Evolutionary conservation across 2,113 vertebrate species (phyloP), one percentile per base, ranked within the genome.

Genomic region (Erythrolamprus reginae): DNA sequence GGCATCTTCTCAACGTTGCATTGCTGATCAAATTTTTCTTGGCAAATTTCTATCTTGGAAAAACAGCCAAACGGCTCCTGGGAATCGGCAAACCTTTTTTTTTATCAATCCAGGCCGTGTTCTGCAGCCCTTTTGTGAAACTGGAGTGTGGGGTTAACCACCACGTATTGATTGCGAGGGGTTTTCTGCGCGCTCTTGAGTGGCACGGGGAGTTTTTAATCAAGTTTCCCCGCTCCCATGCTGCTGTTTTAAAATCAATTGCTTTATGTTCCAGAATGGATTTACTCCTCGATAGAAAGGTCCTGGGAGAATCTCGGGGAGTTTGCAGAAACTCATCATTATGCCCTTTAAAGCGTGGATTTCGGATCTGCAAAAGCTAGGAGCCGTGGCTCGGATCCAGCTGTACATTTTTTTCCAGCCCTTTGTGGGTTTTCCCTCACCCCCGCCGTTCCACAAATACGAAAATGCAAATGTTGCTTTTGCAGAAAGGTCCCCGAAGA

Each of bases 211-310:
- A 87, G 58, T 87, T 90, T 90, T 90, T 87, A 87, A 90, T 90
- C 84, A 90, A 87, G 84, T 87, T 87, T 90, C 12, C 12, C 33
- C 19, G 53, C 38, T 82, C 89, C 84, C 33, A 12, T 7, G 56
- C 50, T 87, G 89, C 84, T 33, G 84, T 55, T 90, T 90, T 45
- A 70, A 86, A 90, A 90, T 90, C 89, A 70, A 90, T 86, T 90
- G 84, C 89, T 87, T 90, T 77, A 87, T 77, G 84, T 90, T 87
- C 89, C 58, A 87, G 77, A 90, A 87, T 87, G 61, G 84, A 90
- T 87, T 82, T 87, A 42, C 50, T 86, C 84, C 84, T 87, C 70
- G 83, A 90, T 77, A 58, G 58, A 90, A 86, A 28, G 58, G 56
- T n/a, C 89, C 83, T 65, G 19, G 38, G 89, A 90, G 89, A 77